A percentile compares a stretch with the other conserved stretches of the same genome.
Conservation (phyloP, 2,888 invertebrate genomes). For the Sipunculus nudus region DNA sequence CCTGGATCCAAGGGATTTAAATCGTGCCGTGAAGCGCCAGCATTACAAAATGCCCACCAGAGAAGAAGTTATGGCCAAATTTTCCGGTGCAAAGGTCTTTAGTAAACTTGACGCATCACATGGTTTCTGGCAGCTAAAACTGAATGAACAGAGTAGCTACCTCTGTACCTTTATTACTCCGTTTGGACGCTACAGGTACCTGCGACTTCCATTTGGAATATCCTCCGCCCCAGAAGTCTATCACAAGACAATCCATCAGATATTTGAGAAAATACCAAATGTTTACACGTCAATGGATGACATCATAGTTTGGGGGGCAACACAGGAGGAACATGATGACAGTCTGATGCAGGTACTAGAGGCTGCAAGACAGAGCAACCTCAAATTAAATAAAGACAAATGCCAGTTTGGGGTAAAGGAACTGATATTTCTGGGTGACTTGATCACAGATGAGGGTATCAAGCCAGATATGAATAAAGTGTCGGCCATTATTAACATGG, state of each 20-base stretch:
- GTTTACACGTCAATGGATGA: constrained; percentile 8
- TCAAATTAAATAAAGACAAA: no score
- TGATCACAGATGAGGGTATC: no score
- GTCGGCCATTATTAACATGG: no score
- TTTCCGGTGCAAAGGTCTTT: constrained; percentile 29
- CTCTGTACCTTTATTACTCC: constrained; percentile 37
- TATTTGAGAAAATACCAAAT: background rate
- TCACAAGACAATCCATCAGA: background rate
- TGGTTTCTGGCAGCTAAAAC: constrained; percentile 38
- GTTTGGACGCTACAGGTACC: constrained; percentile 23
- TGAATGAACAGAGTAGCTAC: constrained; percentile 18
- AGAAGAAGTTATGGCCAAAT: constrained; percentile 37
- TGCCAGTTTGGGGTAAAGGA: no score
- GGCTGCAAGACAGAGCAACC: background rate
- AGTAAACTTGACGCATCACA: constrained; percentile 33
- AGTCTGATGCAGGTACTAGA: background rate
- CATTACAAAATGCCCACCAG: constrained; percentile 38
- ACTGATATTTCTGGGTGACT: no score
- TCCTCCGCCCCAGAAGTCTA: constrained; percentile 9
- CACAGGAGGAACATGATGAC: constrained; percentile 1
- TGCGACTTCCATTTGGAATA: constrained; percentile 11
- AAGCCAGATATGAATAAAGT: no score
- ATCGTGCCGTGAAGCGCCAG: constrained; percentile 32
- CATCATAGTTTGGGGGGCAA: background rate
- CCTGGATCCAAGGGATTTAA: constrained; percentile 41